Evolutionary conservation across 2,113 vertebrate species (phyloP), one percentile per base, ranked within the genome.

Genomic region (Collichthys lucidus): DNA sequence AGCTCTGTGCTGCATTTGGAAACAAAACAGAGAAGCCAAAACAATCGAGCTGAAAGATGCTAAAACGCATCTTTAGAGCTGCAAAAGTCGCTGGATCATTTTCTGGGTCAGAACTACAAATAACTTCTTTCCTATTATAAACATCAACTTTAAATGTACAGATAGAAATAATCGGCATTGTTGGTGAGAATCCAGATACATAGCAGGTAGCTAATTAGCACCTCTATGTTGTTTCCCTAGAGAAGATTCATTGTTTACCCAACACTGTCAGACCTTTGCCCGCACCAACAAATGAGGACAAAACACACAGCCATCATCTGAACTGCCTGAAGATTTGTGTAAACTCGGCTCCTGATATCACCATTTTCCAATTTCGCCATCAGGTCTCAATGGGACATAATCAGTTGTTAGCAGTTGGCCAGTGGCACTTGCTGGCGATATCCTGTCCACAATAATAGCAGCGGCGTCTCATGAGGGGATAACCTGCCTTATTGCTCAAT

Each of bases 401-500:
- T 92, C 85, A 86, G 84, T 77, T 59, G 53, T 70, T 19, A 83
- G 80, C 84, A 78, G 83, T 89, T 86, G 85, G 91, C 92, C 87
- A 40, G 64, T 82, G 89, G 86, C 86, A 56, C 85, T 76, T 53
- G 24, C 53, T 29, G 67, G 42, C 74, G 80, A 89, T 85, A 75
- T 85, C 71, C 81, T 84, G 75, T 89, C 89, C 74, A 55, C 47
- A 22, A 80, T 87, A 90, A 92, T 92, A 90, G 90, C 80, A 76
- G 66, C 29, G 10, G 24, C 22, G 57, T 82, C 76, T 84, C 86
- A 80, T 79, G 75, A 85, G 83, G 77, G 87, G 87, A 86, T 89
- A 87, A 91, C 88, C 78, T 80, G 83, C 74, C 87, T 89, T 91
- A 92, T 93, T 92, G 87, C 88, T 89, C 89, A 75, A 73, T 88